Percentiles rank a stretch among this genome's conserved stretches.
Conservation (phyloP, 2,797 vertebrate species). For the Pygocentrus nattereri region DNA sequence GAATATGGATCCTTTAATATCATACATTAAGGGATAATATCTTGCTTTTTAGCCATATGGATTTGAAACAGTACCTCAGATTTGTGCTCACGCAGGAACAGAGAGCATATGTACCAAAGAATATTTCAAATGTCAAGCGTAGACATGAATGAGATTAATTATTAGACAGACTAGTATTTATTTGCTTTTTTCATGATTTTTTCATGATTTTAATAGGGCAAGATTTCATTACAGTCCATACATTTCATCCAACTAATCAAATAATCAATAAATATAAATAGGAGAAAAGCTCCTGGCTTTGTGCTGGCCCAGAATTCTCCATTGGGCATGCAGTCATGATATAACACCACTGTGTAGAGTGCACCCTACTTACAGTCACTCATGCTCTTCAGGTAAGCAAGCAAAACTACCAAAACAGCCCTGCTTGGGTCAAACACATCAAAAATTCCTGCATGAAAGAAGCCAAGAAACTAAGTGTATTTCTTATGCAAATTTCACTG, state of each 20-base stretch:
- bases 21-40: too few species aligned
- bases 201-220: background rate
- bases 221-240: background rate
- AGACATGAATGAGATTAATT: too few species aligned
- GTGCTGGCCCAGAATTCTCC: background rate
- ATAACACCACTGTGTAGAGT: background rate
- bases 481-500: background rate
- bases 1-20: too few species aligned
- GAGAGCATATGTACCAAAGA: too few species aligned
- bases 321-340: too few species aligned
- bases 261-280: background rate
- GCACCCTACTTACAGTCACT: background rate
- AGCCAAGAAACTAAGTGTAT: background rate
- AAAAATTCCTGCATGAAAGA: background rate
- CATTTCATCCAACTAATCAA: background rate
- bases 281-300: background rate
- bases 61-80: too few species aligned
- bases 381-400: background rate
- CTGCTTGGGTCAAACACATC: background rate
- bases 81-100: too few species aligned
- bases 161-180: too few species aligned
- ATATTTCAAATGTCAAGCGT: background rate
- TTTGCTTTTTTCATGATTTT: too few species aligned
- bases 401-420: background rate
- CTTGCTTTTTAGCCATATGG: too few species aligned